A percentile compares a stretch with the other conserved stretches of the same genome.
These are phyloP conservation scores for Daubentonia madagascariensis DNA, from an alignment of 2,113 vertebrate species.

Conservation along the genomic window DNA sequence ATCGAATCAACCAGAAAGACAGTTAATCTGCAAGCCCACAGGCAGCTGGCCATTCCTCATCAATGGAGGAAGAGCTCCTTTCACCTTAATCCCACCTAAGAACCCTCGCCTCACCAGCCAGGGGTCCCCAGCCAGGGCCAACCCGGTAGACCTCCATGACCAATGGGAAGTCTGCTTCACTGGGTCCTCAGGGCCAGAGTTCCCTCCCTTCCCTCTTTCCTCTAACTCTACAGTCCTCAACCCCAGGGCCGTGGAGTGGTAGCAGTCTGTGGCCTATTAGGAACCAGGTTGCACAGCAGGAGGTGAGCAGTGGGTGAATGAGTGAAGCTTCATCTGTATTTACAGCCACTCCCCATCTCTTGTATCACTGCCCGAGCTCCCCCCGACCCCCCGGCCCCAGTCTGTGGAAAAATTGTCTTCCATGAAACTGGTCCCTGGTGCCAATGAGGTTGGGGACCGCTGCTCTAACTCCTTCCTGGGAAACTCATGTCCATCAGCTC, in stretches of 20 bases:
- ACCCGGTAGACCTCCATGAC: neutral
- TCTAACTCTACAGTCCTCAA: neutral
- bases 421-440: too few relatives aligned
- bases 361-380: too few relatives aligned
- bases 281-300: too few relatives aligned
- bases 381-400: too few relatives aligned
- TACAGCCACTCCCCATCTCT: too few relatives aligned
- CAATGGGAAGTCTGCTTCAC: neutral
- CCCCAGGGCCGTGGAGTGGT: too few relatives aligned
- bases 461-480: neutral
- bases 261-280: too few relatives aligned
- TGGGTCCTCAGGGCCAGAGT: neutral
- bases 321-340: too few relatives aligned
- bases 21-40: neutral
- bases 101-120: neutral
- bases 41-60: neutral
- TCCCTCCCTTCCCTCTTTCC: neutral
- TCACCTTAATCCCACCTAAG: neutral
- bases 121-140: neutral
- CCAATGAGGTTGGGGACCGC: too few relatives aligned
- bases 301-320: too few relatives aligned
- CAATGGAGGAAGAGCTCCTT: neutral
- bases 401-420: too few relatives aligned
- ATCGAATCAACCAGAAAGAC: neutral
- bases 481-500: neutral